These are phyloP conservation scores for Cantharis rufa DNA, from an alignment of 2,888 invertebrate species.

Conservation along the genomic window DNA sequence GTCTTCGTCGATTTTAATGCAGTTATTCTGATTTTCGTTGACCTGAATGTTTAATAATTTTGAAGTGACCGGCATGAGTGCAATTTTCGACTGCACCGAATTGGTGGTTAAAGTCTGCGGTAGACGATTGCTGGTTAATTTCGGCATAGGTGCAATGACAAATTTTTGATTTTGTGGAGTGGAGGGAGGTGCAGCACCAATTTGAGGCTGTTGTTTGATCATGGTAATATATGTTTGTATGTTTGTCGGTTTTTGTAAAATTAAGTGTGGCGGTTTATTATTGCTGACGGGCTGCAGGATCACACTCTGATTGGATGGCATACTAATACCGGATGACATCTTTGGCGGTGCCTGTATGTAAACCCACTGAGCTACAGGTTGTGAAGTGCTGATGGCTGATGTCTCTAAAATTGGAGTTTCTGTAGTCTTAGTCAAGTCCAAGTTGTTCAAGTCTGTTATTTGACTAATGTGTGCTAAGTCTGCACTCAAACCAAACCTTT, in stretches of 20 bases:
- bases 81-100: conserved; percentile 55
- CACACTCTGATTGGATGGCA: conserved; percentile 41
- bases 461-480: neutral
- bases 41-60: neutral
- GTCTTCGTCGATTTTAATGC: neutral
- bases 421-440: conserved; percentile 2
- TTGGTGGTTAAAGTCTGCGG: conserved; percentile 63
- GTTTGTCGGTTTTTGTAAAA: conserved; percentile 61
- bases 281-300: conserved; percentile 41
- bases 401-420: conserved; percentile 26
- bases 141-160: conserved; percentile 64
- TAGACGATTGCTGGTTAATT: conserved; percentile 61
- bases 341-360: conserved; percentile 64
- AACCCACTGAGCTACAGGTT: conserved; percentile 51
- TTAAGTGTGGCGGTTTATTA: conserved; percentile 57
- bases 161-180: conserved; percentile 58
- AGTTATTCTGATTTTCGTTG: conserved; percentile 58
- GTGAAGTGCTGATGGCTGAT: conserved; percentile 18
- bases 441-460: neutral
- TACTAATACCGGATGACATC: conserved; percentile 42
- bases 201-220: conserved; percentile 58
- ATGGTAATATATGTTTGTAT: conserved; percentile 61
- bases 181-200: conserved; percentile 14
- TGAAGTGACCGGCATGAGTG: conserved; percentile 47
- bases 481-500: neutral